phyloP scores from a whole-genome alignment of 37 sponge, comb jelly and placozoan genomes.

The Sycon ciliatum region DNA sequence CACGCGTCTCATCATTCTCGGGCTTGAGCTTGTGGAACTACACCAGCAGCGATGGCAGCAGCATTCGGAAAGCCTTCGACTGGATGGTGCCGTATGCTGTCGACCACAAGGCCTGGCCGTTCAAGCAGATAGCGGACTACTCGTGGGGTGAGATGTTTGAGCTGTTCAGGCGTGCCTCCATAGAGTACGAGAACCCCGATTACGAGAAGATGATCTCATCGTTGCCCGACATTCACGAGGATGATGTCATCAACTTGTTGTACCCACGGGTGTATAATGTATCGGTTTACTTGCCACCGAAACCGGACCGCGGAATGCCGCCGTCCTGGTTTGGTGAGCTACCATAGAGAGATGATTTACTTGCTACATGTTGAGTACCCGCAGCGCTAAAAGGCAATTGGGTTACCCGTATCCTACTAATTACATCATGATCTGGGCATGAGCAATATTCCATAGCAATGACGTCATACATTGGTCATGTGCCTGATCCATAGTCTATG shows the following conservation, averaged over 20 bases:
- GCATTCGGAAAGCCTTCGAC: constrained; percentile 5
- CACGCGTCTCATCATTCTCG: not conserved
- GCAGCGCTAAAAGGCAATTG: too few relatives aligned
- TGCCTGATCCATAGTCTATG: too few relatives aligned
- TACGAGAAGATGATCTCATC: not conserved
- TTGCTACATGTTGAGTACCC: too few relatives aligned
- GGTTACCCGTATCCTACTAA: too few relatives aligned
- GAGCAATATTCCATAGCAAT: too few relatives aligned
- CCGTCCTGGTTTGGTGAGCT: too few relatives aligned
- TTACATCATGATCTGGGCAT: too few relatives aligned
- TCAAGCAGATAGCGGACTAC: not conserved
- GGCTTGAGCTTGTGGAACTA: not conserved
- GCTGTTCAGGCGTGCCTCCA: not conserved
- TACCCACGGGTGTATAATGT: not conserved
- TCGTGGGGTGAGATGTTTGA: not conserved
- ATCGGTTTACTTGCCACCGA: too few relatives aligned
- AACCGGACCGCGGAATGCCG: too few relatives aligned
- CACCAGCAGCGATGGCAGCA: not conserved
- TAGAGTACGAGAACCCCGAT: not conserved
- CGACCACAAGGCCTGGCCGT: constrained; percentile 1
- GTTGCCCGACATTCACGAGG: not conserved
- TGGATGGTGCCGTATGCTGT: not conserved
- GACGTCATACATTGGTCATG: too few relatives aligned
- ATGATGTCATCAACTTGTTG: not conserved
- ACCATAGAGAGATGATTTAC: too few relatives aligned